Evolutionary conservation across 2,113 vertebrate genomes (phyloP).

Genomic region (Prochilodus magdalenae): DNA sequence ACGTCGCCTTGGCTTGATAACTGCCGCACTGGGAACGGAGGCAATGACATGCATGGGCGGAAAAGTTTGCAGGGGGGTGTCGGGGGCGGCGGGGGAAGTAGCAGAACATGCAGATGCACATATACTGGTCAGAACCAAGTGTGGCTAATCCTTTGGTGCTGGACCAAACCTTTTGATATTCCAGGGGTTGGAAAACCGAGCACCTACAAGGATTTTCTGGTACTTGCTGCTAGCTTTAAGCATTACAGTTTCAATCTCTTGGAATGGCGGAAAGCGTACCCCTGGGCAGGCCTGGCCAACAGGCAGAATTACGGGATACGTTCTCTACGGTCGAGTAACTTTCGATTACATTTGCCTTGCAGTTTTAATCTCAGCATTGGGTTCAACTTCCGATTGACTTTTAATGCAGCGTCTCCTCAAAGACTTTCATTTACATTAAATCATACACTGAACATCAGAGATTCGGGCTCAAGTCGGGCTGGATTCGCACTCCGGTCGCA

Average conservation of each 20-base stretch:
- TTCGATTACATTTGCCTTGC: no score
- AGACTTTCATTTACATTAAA: no score
- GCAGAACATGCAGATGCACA: not conserved
- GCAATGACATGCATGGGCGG: slow-evolving; percentile 3
- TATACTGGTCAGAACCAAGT: not conserved
- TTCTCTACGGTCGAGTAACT: not conserved
- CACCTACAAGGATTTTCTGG: slow-evolving; percentile 14
- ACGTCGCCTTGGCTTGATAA: slow-evolving; percentile 2
- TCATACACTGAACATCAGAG: no score
- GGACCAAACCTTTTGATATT: slow-evolving; percentile 1
- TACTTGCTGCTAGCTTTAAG: not conserved
- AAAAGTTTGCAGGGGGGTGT: not conserved
- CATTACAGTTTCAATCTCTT: slow-evolving; percentile 14
- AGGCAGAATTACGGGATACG: not conserved
- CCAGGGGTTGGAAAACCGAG: not conserved
- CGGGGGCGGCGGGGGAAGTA: not conserved
- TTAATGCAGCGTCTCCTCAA: no score
- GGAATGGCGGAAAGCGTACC: not conserved
- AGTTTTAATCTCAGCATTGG: no score
- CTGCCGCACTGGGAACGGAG: not conserved
- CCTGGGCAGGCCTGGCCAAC: not conserved
- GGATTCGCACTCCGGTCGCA: no score
- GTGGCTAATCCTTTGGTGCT: slow-evolving; percentile 6
- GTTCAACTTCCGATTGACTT: no score
- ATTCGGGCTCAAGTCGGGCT: no score